A percentile compares a stretch with the other conserved stretches of the same genome.
Conservation (phyloP, 2,888 invertebrate species). For the Clitarchus hookeri region DNA sequence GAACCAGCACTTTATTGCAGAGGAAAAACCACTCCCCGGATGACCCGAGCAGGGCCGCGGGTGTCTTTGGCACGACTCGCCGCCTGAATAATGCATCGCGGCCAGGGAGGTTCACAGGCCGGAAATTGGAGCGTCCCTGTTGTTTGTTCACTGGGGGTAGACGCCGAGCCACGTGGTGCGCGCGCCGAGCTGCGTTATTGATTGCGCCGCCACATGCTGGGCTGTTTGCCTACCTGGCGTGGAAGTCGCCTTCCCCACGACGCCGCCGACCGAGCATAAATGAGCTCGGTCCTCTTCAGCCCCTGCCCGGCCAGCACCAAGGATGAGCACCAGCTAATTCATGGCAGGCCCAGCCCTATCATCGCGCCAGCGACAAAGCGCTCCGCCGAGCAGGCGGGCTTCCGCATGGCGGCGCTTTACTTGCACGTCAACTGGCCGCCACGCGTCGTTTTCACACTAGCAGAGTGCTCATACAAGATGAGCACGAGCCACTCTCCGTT, state of each 20-base stretch:
- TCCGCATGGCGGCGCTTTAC: too few species aligned
- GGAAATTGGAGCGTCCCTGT: slow-evolving; percentile 18
- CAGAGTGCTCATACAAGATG: too few species aligned
- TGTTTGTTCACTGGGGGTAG: slow-evolving; percentile 17
- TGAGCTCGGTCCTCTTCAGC: background rate
- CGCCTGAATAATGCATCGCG: background rate
- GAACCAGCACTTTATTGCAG: slow-evolving; percentile 7
- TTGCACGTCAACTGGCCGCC: too few species aligned
- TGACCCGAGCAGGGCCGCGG: background rate
- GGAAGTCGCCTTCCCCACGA: background rate
- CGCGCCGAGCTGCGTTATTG: slow-evolving; percentile 31
- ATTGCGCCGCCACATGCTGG: slow-evolving; percentile 32
- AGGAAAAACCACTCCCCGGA: background rate
- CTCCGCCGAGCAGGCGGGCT: too few species aligned
- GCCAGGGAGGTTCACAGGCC: background rate
- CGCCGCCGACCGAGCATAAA: background rate
- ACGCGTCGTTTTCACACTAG: too few species aligned
- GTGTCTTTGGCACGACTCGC: slow-evolving; percentile 5
- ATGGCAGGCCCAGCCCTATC: background rate
- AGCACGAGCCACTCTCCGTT: too few species aligned
- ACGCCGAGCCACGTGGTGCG: background rate
- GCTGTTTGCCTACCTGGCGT: slow-evolving; percentile 29
- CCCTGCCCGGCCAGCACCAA: too few species aligned
- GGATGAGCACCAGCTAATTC: background rate
- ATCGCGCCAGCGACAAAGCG: background rate